phyloP scores from a whole-genome alignment of 2,113 vertebrate genomes.

The Dipodomys ordii region DNA sequence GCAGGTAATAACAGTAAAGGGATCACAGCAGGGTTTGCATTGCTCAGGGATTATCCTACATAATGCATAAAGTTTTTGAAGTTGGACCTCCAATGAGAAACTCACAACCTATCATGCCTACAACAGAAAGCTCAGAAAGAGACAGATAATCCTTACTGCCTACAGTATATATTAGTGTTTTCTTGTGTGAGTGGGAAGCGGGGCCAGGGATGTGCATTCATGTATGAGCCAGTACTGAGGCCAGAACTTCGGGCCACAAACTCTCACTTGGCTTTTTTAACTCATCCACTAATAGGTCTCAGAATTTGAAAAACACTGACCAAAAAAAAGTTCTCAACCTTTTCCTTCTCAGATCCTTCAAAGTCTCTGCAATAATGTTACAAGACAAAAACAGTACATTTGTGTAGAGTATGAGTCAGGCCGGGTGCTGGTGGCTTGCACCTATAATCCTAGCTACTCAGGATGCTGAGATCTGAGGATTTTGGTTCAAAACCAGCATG shows the following conservation, averaged over 20 bases:
- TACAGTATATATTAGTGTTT: not conserved
- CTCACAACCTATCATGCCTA: not conserved
- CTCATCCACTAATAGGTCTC: not conserved
- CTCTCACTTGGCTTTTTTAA: not conserved
- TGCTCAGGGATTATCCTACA: too few relatives aligned
- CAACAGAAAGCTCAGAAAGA: conserved; percentile 16
- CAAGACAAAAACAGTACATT: not conserved
- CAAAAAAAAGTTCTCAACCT: not conserved
- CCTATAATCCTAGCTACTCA: not conserved
- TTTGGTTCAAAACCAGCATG: too few relatives aligned
- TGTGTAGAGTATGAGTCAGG: not conserved
- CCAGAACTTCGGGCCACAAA: too few relatives aligned
- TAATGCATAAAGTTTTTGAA: not conserved
- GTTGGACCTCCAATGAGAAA: not conserved
- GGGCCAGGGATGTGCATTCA: too few relatives aligned
- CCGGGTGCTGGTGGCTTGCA: not conserved
- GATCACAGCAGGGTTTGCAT: too few relatives aligned
- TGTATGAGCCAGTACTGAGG: not conserved
- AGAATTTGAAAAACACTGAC: conserved; percentile 7
- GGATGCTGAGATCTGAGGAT: not conserved
- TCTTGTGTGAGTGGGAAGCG: not conserved
- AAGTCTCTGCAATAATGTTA: conserved; percentile 1
- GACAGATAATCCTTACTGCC: not conserved
- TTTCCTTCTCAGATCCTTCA: not conserved
- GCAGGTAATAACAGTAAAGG: conserved; percentile 87